Conservation (phyloP, 2,113 vertebrate species). For the Melanostigma gelatinosum region DNA sequence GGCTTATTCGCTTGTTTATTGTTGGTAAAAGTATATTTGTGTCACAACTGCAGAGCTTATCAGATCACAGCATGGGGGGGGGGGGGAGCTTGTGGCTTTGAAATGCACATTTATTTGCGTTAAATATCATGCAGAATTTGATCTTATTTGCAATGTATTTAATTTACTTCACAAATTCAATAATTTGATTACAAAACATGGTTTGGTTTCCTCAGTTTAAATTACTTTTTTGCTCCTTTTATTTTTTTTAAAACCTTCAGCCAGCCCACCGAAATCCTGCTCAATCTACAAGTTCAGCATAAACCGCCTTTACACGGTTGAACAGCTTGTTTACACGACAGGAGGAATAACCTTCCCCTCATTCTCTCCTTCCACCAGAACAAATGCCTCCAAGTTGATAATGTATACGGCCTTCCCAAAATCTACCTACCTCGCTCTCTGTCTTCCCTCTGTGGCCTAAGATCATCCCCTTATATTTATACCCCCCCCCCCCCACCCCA, state of each 20-base stretch:
- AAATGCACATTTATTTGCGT: conserved; percentile 54
- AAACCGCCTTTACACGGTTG: neutral
- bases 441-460: neutral
- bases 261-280: conserved; percentile 8
- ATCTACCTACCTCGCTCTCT: neutral
- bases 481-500: neutral
- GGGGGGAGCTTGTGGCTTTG: conserved; percentile 47
- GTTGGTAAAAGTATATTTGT: conserved; percentile 40
- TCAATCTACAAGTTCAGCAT: conserved; percentile 5
- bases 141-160: conserved; percentile 51
- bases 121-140: conserved; percentile 16
- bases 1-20: conserved; percentile 59
- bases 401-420: conserved; percentile 9
- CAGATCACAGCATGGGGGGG: conserved; percentile 60
- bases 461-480: neutral
- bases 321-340: neutral
- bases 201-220: conserved; percentile 53
- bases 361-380: conserved; percentile 30
- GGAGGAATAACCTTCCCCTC: conserved; percentile 26
- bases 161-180: conserved; percentile 38
- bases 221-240: conserved; percentile 50
- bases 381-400: conserved; percentile 23
- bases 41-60: conserved; percentile 48
- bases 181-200: conserved; percentile 26
- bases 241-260: conserved; percentile 31